Evolutionary conservation across 2,113 vertebrate genomes (phyloP), one percentile per base, ranked within the genome.

Genomic region (Lasiurus borealis): DNA sequence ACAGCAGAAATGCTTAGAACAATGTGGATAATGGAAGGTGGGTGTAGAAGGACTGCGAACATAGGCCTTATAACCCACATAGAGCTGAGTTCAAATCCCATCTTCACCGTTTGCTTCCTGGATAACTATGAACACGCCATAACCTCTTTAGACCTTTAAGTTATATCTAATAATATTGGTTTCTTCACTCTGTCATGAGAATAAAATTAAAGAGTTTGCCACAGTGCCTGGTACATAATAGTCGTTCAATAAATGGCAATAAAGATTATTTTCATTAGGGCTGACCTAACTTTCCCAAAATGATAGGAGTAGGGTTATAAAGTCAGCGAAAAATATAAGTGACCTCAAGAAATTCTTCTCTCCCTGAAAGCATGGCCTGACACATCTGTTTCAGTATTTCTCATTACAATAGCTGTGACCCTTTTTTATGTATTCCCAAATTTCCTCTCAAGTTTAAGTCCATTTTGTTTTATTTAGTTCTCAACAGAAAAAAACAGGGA

Each of bases 81-180:
- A 78, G 54, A 73, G n/a, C n/a, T n/a, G n/a, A n/a, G 64, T 91
- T 93, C 95, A 91, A 85, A 95, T 91, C 59, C 64, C 57, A 0
- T 69, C 12, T 8, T 73, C 68, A 82, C 40, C 2, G 73, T 85
- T 72, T 62, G 14, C 29, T 73, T 78, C n/a, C 72, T 54, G 44
- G 12, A 25, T 85, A 66, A 34, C 19, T 77, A 46, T 36, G 68
- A 36, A 15, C 18, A 44, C 2, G 4, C n/a, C n/a, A n/a, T n/a
- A n/a, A n/a, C n/a, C n/a, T n/a, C n/a, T n/a, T n/a, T n/a, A n/a
- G n/a, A n/a, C 46, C 62, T 76, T 2, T n/a, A 85, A 82, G 50
- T 89, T 82, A 77, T n/a, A 77, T 16, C 76, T 75, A 81, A 85
- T 71, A 77, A 34, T 80, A 50, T 52, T 14, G 34, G 21, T n/a